Percentiles rank a stretch among this genome's conserved stretches.
phyloP scores from a whole-genome alignment of 2,888 invertebrate genomes.

The Meandrusa payeni region DNA sequence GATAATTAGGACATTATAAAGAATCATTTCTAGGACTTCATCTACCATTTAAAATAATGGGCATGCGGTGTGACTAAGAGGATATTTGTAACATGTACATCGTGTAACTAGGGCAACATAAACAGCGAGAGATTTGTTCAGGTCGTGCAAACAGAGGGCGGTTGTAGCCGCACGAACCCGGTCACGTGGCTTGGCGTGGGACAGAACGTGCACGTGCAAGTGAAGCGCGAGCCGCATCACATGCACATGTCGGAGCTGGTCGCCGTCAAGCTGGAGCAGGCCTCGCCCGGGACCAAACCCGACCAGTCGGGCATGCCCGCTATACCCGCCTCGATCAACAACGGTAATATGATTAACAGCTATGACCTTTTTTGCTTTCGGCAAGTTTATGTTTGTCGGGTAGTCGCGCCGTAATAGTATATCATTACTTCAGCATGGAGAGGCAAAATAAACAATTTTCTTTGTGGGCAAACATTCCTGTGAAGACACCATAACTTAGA shows the following conservation, averaged over 20 bases:
- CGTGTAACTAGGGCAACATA: too few relatives aligned
- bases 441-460: too few relatives aligned
- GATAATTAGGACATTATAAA: too few relatives aligned
- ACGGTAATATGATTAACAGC: slow-evolving; percentile 44
- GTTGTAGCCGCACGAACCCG: slow-evolving; percentile 86
- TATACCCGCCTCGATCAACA: slow-evolving; percentile 69
- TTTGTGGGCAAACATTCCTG: too few relatives aligned
- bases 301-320: slow-evolving; percentile 64
- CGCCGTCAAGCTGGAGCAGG: slow-evolving; percentile 84
- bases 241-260: slow-evolving; percentile 81
- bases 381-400: slow-evolving; percentile 1
- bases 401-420: too few relatives aligned
- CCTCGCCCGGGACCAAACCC: slow-evolving; percentile 82
- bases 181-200: slow-evolving; percentile 82
- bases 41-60: too few relatives aligned
- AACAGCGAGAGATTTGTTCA: slow-evolving; percentile 27
- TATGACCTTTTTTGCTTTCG: too few relatives aligned
- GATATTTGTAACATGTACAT: too few relatives aligned
- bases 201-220: slow-evolving; percentile 77
- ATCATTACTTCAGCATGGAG: too few relatives aligned
- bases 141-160: slow-evolving; percentile 78
- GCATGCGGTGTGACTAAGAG: too few relatives aligned
- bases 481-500: too few relatives aligned
- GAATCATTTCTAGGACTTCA: too few relatives aligned
- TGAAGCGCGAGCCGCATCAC: slow-evolving; percentile 84